These are phyloP conservation scores for Mythimna loreyi DNA, from an alignment of 2,888 invertebrate genomes.

Conservation along the genomic window DNA sequence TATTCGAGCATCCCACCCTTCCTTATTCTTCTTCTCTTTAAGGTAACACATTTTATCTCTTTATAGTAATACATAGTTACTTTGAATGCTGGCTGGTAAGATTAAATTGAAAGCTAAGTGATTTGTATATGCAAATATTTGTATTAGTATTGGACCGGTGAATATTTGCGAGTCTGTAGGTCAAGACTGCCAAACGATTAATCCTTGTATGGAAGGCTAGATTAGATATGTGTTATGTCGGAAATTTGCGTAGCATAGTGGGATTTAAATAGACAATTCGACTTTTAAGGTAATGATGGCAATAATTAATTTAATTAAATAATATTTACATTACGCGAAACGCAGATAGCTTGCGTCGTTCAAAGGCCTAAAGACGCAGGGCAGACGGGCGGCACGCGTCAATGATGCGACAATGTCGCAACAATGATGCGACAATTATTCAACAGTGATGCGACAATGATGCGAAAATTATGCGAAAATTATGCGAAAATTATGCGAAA, in stretches of 20 bases:
- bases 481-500: no score
- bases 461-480: background rate
- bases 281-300: background rate
- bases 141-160: constrained; percentile 13
- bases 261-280: background rate
- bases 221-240: background rate
- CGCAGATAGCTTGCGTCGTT: background rate
- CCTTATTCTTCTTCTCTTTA: no score
- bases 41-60: background rate
- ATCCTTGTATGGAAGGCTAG: constrained; percentile 47
- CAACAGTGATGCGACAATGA: background rate
- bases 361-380: background rate
- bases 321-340: background rate
- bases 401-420: background rate
- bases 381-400: background rate
- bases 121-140: constrained; percentile 32
- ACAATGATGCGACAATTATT: background rate
- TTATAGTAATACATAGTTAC: background rate
- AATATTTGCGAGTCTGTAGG: constrained; percentile 46
- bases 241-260: constrained; percentile 25
- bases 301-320: background rate
- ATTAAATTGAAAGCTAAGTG: background rate
- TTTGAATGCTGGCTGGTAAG: constrained; percentile 8
- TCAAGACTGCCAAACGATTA: constrained; percentile 40
- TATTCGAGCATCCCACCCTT: no score